Percentiles rank a stretch among this genome's conserved stretches.
Conservation (phyloP, 2,888 invertebrate genomes). For the Melipona bicolor region DNA sequence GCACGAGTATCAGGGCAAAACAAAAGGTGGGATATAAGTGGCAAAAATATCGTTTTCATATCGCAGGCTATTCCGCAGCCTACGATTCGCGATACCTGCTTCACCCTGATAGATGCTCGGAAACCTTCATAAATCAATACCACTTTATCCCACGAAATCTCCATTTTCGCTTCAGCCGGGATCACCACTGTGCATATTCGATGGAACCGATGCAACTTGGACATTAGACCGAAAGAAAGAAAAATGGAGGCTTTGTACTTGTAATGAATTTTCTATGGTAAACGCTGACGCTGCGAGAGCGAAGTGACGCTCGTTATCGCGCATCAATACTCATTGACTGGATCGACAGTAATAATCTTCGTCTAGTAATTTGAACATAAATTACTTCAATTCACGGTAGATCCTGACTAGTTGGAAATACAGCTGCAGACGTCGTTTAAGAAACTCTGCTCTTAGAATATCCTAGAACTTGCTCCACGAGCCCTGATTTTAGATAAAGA, state of each 20-base stretch:
- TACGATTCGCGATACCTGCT: conserved; percentile 52
- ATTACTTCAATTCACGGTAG: too few relatives aligned
- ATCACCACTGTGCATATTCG: conserved; percentile 60
- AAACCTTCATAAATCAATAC: conserved; percentile 65
- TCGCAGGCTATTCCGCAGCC: conserved; percentile 26
- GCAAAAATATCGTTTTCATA: conserved; percentile 56
- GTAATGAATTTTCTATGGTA: neutral
- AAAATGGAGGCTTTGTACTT: neutral
- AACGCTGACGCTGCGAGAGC: neutral
- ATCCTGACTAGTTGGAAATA: too few relatives aligned
- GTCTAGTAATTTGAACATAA: too few relatives aligned
- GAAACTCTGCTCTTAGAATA: too few relatives aligned
- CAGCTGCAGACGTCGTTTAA: too few relatives aligned
- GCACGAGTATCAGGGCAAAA: conserved; percentile 15
- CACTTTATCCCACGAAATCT: conserved; percentile 63
- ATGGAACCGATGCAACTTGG: conserved; percentile 31
- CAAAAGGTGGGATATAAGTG: conserved; percentile 40
- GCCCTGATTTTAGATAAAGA: too few relatives aligned
- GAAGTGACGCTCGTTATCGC: neutral
- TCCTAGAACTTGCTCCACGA: too few relatives aligned
- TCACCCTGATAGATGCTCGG: conserved; percentile 55
- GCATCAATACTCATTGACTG: neutral
- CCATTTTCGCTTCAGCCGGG: conserved; percentile 62
- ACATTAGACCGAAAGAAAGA: conserved; percentile 3
- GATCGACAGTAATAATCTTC: neutral